These are phyloP conservation scores for Heliconius ethilla DNA, from an alignment of 2,888 invertebrate genomes.

Conservation along the genomic window DNA sequence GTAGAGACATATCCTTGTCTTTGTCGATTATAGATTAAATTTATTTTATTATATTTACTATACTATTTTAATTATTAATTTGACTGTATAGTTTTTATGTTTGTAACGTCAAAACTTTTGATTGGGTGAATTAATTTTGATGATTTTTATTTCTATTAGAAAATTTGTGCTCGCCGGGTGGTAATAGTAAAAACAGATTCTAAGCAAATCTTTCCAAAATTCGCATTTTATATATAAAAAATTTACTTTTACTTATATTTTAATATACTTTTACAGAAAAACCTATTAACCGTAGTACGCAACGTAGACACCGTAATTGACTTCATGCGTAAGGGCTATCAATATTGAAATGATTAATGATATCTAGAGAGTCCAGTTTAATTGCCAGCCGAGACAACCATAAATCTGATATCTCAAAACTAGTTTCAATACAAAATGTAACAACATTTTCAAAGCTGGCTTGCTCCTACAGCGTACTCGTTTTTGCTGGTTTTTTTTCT, in stretches of 20 bases:
- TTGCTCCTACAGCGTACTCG: slow-evolving; percentile 23
- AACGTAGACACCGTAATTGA: slow-evolving; percentile 60
- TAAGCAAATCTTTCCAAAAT: background rate
- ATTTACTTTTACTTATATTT: background rate
- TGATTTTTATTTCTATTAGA: no score
- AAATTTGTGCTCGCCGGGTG: no score
- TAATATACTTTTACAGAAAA: background rate
- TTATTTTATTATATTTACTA: no score
- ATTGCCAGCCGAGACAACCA: slow-evolving; percentile 74
- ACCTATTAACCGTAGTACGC: slow-evolving; percentile 19
- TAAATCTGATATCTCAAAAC: slow-evolving; percentile 71
- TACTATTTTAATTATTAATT: no score
- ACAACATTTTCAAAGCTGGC: slow-evolving; percentile 46
- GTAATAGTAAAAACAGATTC: background rate
- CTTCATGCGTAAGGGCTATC: slow-evolving; percentile 75
- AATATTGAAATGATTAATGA: slow-evolving; percentile 79
- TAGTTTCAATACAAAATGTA: slow-evolving; percentile 42
- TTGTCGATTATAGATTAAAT: no score
- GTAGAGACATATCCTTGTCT: background rate
- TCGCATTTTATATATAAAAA: background rate
- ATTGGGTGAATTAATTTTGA: no score
- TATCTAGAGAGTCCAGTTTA: slow-evolving; percentile 72
- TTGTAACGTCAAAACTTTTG: no score
- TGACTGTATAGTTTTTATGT: no score
- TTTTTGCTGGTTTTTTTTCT: background rate